Conservation (phyloP, 2,797 vertebrate genomes). For the Dryobates pubescens region DNA sequence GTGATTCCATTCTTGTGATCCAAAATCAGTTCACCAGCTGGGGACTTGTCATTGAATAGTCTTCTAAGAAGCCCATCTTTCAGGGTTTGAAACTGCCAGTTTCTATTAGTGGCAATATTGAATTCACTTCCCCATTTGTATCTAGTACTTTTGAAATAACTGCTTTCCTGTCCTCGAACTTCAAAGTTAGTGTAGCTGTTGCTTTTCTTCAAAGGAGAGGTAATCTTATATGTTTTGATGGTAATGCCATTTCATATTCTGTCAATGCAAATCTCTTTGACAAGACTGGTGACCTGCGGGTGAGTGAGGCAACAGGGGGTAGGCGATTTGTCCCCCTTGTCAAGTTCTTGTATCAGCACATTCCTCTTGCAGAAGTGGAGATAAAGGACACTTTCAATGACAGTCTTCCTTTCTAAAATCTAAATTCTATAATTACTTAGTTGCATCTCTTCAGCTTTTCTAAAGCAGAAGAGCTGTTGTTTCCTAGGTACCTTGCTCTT, state of each 20-base stretch:
- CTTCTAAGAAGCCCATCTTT: background rate
- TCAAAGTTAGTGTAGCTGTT: conserved; percentile 21
- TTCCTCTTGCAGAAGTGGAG: background rate
- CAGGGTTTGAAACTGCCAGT: background rate
- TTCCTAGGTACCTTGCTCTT: background rate
- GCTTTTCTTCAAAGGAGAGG: conserved; percentile 28
- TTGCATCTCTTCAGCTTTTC: background rate
- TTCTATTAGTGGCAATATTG: background rate
- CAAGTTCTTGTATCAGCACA: background rate
- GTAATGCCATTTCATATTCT: conserved; percentile 34
- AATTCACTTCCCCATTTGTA: background rate
- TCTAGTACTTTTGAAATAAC: conserved; percentile 25
- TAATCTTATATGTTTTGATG: conserved; percentile 41
- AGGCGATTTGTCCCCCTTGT: conserved; percentile 2
- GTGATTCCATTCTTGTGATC: background rate
- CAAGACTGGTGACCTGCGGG: background rate
- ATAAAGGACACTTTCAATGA: background rate
- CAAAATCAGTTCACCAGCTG: background rate
- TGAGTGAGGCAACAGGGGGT: conserved; percentile 39
- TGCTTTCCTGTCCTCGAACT: conserved; percentile 12
- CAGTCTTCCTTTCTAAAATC: background rate
- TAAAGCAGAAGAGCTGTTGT: background rate
- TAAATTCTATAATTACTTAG: background rate
- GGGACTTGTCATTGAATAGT: background rate
- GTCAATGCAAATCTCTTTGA: conserved; percentile 30